Evolutionary conservation across 2,888 invertebrate species (phyloP).

Genomic region (Drosophila rubida): DNA sequence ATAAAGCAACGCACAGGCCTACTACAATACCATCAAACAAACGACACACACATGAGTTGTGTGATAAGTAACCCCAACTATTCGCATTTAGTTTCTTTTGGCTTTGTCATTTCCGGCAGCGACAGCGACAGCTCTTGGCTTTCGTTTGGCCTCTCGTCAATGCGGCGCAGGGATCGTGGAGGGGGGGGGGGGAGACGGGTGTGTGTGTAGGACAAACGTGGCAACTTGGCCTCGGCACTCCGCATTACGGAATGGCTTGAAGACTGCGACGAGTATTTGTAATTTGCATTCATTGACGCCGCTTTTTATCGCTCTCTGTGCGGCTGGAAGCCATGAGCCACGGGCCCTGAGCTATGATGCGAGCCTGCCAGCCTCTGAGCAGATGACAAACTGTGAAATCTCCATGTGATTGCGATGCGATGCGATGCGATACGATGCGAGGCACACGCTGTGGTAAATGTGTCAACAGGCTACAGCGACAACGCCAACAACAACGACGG

Average conservation of each 20-base stretch:
- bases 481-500: slow-evolving; percentile 1
- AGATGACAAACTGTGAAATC: slow-evolving; percentile 57
- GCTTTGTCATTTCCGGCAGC: slow-evolving; percentile 17
- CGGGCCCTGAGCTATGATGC: neutral
- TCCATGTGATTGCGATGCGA: slow-evolving; percentile 20
- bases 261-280: slow-evolving; percentile 57
- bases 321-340: neutral
- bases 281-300: slow-evolving; percentile 77
- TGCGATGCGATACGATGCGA: slow-evolving; percentile 17
- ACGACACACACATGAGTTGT: neutral
- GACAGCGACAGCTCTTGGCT: slow-evolving; percentile 9
- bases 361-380: slow-evolving; percentile 32
- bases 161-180: neutral
- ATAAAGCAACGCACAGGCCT: neutral
- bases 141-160: slow-evolving; percentile 27
- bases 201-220: slow-evolving; percentile 33
- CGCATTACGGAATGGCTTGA: slow-evolving; percentile 59
- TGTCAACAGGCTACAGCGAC: slow-evolving; percentile 62
- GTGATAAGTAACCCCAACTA: slow-evolving; percentile 14
- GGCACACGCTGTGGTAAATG: slow-evolving; percentile 43
- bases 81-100: slow-evolving; percentile 20
- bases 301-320: slow-evolving; percentile 41
- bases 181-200: neutral
- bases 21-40: neutral
- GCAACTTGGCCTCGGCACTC: slow-evolving; percentile 62